Base-by-base conservation (phyloP, 2,797 vertebrate genomes). In the Odontamblyopus rebecca region DNA sequence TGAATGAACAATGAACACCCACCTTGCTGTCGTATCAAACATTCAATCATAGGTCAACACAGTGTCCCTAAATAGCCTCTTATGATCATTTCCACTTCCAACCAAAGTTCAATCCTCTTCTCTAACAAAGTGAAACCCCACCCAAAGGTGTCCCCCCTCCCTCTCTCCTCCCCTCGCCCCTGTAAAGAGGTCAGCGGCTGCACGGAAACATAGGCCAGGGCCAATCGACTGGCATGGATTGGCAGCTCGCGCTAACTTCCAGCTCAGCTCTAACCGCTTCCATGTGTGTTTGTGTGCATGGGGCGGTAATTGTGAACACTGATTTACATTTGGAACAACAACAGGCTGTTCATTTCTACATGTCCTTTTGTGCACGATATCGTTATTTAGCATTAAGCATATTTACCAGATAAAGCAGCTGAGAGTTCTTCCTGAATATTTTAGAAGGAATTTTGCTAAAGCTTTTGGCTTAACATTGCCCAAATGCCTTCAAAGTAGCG, bases 181-280 rank as follows among this genome's bases (percentile, higher is more conserved):
- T 69, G 72, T 75, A 85, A 81, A 83, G 84, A 86, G 87, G 87
- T 91, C 88, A 89, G 0, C 61, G 72, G 78, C 84, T 77, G 79
- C 86, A 87, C 85, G 86, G 89, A 91, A 91, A 91, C 81, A 89
- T 83, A 87, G 89, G 89, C 76, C 16, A 41, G 72, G 73, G 80
- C 82, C 77, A 82, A 92, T 91, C 76, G 88, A 93, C 87, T 84
- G 88, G 87, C 90, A 92, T 86, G 67, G 89, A 92, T 85, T 89
- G 89, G 88, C 84, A 86, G 84, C 65, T 86, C 85, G 68, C 69
- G 82, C 72, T 76, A 88, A 87, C 87, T 84, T 92, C 85, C 53
- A 86, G 81, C 72, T 77, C 73, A 70, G 68, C 69, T 26, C 82
- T 89, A 91, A 92, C 85, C 79, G 82, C 83, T 91, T 92, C 89